Evolutionary conservation across 2,113 vertebrate genomes (phyloP), one percentile per base, ranked within the genome.

Genomic region (Hemiscyllium ocellatum): DNA sequence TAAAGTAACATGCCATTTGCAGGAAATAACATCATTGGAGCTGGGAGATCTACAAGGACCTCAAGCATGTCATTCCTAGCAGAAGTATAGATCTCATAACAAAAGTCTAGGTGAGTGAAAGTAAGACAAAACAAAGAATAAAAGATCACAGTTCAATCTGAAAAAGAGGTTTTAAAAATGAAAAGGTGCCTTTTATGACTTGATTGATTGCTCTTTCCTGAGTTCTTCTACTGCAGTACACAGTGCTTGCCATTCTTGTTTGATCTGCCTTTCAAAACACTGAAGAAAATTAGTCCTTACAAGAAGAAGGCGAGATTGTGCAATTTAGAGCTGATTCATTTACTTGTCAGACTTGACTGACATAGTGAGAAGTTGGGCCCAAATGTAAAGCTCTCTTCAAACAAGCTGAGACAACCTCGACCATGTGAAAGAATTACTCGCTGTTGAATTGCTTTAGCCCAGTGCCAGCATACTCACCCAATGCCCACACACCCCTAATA

Each of bases 221-320:
- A 94, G 42, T 68, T 70, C 91, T 8, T 94, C 91, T 69, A 47
- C 66, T 42, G n/a, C 6, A 68, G 65, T 42, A 69, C n/a, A 69
- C 66, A 47, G 29, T 94, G 91, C 33, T 20, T 47, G 37, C 8
- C 91, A 42, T 69, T 69, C 91, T 69, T 94, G 61, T 94, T 26
- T 26, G n/a, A 24, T 69, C 65, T 69, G 33, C n/a, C 91, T 94
- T 94, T 94, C 91, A 69, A 94, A 94, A 94, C 91, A 94, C 70
- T 90, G 87, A 90, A 90, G 87, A 56, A 90, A 90, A 61, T 90
- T 69, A 94, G 91, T 94, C n/a, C n/a, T 94, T 69, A 69, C 66
- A 42, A 94, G 91, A 68, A 69, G 66, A 17, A 47, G 6, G 20
- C 20, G n/a, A 69, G 91, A 94, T 70, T 42, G 17, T 94, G 20